Base-by-base conservation (phyloP, 2,888 invertebrate genomes). In the Brassicogethes aeneus region DNA sequence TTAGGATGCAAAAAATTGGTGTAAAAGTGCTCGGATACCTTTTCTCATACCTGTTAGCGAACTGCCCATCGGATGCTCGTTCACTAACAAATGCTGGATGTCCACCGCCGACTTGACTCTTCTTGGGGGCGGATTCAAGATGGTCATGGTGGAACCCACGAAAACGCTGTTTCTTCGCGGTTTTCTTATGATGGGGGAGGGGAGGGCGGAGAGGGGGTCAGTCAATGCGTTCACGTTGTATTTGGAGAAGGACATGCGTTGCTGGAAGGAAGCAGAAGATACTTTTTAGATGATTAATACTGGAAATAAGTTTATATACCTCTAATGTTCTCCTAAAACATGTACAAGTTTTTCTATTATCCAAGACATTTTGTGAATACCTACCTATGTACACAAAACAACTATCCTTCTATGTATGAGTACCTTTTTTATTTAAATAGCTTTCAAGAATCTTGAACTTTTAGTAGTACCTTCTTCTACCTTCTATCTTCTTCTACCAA, bases 151-250 rank as follows among this genome's bases (percentile, higher is more conserved):
- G 53, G 79, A 72, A 23, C 77, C 73, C 17, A 89, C 88, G 69
- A 91, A 90, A 12, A 91, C 89, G 2, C 90, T 90, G 69, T 90
- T 90, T 70, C 89, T 83, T 8, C 84, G 70, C 1, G 77, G 79
- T 14, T 82, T 68, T 32, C 57, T 56, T 45, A 59, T 66, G 52
- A 57, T 69, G 45, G 64, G 67, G 45, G 63, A 69, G 48, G 61
- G 64, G 49, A 62, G 61, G 31, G 62, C 66, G 42, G 68, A 71
- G 38, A 66, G 56, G 14, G 58, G 63, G 48, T 73, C 72, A 39
- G 73, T 73, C 56, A 80, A 70, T 54, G 79, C 80, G 54, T 79
- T 81, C 39, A 77, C 69, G 65, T 76, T 77, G 69, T 74, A 76
- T 53, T 84, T 81, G 16, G 83, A 83, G 58, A 81, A 74, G 15